phyloP scores from a whole-genome alignment of 2,888 invertebrate genomes.

The Luffia ferchaultella region DNA sequence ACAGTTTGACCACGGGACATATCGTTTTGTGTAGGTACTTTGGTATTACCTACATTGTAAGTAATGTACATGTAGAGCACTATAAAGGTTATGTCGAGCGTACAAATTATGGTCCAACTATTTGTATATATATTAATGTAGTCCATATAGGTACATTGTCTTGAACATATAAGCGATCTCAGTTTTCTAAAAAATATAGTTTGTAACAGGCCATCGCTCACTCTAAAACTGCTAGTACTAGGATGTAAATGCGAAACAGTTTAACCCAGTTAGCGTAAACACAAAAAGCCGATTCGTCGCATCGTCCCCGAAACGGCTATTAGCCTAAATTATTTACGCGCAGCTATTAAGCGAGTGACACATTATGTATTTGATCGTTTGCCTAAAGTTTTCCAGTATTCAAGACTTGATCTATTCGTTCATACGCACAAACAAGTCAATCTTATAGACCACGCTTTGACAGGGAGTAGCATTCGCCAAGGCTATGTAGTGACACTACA shows the following conservation, averaged over 20 bases:
- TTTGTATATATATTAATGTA: not conserved
- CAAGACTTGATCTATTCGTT: not conserved
- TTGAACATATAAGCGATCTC: not conserved
- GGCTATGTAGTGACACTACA: no score
- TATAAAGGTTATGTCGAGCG: not conserved
- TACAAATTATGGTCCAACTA: not conserved
- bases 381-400: conserved; percentile 1
- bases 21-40: no score
- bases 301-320: not conserved
- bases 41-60: not conserved
- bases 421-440: no score
- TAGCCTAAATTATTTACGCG: not conserved
- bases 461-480: no score
- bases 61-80: not conserved
- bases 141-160: no score
- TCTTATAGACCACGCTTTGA: no score
- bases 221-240: no score
- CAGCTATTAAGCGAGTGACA: conserved; percentile 3
- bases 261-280: not conserved
- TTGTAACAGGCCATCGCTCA: no score
- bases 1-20: no score
- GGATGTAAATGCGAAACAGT: not conserved
- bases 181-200: not conserved
- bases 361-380: conserved; percentile 3
- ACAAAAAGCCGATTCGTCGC: not conserved